Evolutionary conservation across 1,140 invertebrate species (phyloP), one percentile per base, ranked within the genome.

Genomic region (Arctopsyche grandis): DNA sequence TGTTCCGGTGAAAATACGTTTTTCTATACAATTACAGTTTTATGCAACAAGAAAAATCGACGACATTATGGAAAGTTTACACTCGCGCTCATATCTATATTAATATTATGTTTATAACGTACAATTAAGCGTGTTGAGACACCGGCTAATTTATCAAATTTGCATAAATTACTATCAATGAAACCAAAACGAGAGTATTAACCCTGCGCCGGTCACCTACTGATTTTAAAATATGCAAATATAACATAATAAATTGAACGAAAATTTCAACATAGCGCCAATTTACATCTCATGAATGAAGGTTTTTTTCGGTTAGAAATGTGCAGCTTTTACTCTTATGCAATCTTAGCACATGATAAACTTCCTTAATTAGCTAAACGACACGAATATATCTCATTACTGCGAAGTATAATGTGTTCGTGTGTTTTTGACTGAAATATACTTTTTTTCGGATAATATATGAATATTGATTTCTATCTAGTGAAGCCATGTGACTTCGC

Each of bases 51-150:
- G 16, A 60, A 60, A 19, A 60, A 60, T 60, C 56, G 56, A 60
- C 56, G 56, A 60, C 56, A 60, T n/a, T 60, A 9, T 21, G 29
- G 56, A 60, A 60, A 60, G 56, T 60, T 19, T 19, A 60, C 56
- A 52, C 29, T n/a, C 48, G 48, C 56, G 21, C 19, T 21, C 14
- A 21, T 19, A 60, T 21, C 5, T 46, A 9, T 46, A 56, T 56
- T 16, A 14, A 16, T 56, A 56, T 56, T 56, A 16, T 56, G 14
- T 46, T 52, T 52, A 52, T 52, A n/a, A 52, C 12, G 12, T 5
- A 12, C 12, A n/a, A 52, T 5, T 52, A 5, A 14, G 48, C 7
- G 12, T 52, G 16, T n/a, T 12, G 48, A 52, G 48, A n/a, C 12
- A 12, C 16, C 3, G 1, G 48, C 16, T 1, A 60, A 60, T 60